Evolutionary conservation across 2,113 vertebrate species (phyloP).

Genomic region (Sakesphorus luctuosus): DNA sequence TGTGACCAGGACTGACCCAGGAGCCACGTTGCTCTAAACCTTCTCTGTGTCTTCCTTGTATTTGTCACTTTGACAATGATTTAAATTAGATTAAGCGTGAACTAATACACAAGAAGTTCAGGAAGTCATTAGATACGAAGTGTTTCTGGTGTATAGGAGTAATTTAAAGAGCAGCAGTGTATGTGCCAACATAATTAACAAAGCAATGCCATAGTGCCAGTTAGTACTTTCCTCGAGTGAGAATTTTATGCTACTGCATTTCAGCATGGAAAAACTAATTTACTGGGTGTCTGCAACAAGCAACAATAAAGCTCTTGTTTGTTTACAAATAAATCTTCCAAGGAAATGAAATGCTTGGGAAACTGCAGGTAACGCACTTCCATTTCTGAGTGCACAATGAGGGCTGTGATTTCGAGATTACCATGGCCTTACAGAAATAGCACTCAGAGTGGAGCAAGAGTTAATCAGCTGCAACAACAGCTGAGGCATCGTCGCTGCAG

Average conservation of each 20-base stretch:
- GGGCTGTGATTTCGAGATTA: conserved; percentile 23
- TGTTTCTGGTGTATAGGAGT: conserved; percentile 17
- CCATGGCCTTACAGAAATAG: background rate
- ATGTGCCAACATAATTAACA: conserved; percentile 57
- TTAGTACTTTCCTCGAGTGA: conserved; percentile 18
- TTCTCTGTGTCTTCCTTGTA: background rate
- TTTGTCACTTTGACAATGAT: conserved; percentile 2
- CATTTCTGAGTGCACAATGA: conserved; percentile 16
- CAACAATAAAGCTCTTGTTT: conserved; percentile 48
- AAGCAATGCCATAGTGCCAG: conserved; percentile 27
- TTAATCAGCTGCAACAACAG: background rate
- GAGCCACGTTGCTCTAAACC: background rate
- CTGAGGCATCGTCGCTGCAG: background rate
- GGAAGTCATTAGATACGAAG: background rate
- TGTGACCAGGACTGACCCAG: background rate
- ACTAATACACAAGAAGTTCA: conserved; percentile 1
- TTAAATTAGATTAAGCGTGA: conserved; percentile 20
- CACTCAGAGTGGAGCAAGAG: background rate
- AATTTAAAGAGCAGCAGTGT: conserved; percentile 31
- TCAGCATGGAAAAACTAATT: conserved; percentile 45
- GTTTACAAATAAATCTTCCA: conserved; percentile 71
- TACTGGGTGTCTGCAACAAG: background rate
- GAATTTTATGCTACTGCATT: conserved; percentile 35
- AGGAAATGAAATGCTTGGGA: conserved; percentile 59
- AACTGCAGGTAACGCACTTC: conserved; percentile 52